These are phyloP conservation scores for Beris chalybata DNA, from an alignment of 2,888 invertebrate species.

Conservation along the genomic window DNA sequence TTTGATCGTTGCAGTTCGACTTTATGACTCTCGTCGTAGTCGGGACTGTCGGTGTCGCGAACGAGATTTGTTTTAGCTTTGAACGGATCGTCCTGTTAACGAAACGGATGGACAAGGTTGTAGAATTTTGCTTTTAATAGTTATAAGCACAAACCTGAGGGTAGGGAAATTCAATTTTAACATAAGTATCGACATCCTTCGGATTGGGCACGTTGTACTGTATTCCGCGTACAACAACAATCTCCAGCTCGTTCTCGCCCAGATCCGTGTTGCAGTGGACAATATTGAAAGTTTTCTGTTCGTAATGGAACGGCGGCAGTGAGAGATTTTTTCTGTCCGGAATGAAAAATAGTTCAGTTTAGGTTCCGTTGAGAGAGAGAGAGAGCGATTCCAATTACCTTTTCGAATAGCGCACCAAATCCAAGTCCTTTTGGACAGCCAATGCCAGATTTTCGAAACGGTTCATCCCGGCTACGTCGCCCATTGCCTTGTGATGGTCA, in stretches of 20 bases:
- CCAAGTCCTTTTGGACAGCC: conserved; percentile 84
- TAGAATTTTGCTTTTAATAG: neutral
- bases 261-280: conserved; percentile 95
- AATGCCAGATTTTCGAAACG: conserved; percentile 86
- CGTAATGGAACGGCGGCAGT: conserved; percentile 91
- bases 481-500: conserved; percentile 86
- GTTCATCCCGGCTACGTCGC: conserved; percentile 86
- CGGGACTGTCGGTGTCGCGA: conserved; percentile 85
- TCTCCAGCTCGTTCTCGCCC: conserved; percentile 86
- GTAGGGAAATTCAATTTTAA: conserved; percentile 90
- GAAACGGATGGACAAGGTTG: neutral
- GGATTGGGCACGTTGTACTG: conserved; percentile 82
- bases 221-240: conserved; percentile 82
- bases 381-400: conserved; percentile 50
- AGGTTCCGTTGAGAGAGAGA: neutral
- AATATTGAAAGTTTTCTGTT: conserved; percentile 83
- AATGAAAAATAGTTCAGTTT: neutral
- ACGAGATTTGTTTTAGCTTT: conserved; percentile 76
- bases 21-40: conserved; percentile 79
- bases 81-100: conserved; percentile 67
- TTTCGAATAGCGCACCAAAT: conserved; percentile 76
- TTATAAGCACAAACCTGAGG: conserved; percentile 65
- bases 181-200: conserved; percentile 89
- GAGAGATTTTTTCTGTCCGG: conserved; percentile 56
- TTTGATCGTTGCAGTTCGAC: conserved; percentile 78